Evolutionary conservation across 1,140 invertebrate species (phyloP), one percentile per base, ranked within the genome.

Genomic region (Adelges cooleyi): DNA sequence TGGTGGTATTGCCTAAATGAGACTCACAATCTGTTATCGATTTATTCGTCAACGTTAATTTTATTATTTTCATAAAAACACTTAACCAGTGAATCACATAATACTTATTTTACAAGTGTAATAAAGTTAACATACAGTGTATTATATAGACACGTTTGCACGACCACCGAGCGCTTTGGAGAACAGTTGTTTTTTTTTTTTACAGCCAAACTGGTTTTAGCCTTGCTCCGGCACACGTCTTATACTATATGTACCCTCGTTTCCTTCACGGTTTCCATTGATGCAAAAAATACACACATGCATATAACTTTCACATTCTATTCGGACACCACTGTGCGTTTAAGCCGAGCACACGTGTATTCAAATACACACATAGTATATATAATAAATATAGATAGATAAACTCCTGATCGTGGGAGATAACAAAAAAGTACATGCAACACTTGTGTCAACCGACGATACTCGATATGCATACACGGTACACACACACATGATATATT

Each of bases 161-260:
- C 20, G 4, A 6, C 44, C 20, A 8, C 20, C 20, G 5, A n/a
- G n/a, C n/a, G 6, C 20, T 48, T 48, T 22, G n/a, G 44, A 22
- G 44, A 48, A 4, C 44, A 48, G 44, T 22, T 17, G 5, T 11
- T 33, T n/a, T n/a, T n/a, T n/a, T n/a, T n/a, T n/a, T n/a, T n/a
- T n/a, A n/a, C 29, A 10, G 17, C 20, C 56, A 62, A 62, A 62
- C 56, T 62, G 56, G 56, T 62, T 62, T 33, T 46, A 9, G 15
- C 23, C 3, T 11, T 6, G 1, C 27, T n/a, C 54, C n/a, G 25
- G 29, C 2, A 17, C 25, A n/a, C 22, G 53, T 44, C 53, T 15
- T 3, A 20, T n/a, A 18, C 6, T 42, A 25, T 13, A 11, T 11
- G 15, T 56, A 56, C 38, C 53, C 53, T 44, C 38, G 53, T 56